These are phyloP conservation scores for Erannis defoliaria DNA, from an alignment of 2,888 invertebrate genomes.

Conservation along the genomic window DNA sequence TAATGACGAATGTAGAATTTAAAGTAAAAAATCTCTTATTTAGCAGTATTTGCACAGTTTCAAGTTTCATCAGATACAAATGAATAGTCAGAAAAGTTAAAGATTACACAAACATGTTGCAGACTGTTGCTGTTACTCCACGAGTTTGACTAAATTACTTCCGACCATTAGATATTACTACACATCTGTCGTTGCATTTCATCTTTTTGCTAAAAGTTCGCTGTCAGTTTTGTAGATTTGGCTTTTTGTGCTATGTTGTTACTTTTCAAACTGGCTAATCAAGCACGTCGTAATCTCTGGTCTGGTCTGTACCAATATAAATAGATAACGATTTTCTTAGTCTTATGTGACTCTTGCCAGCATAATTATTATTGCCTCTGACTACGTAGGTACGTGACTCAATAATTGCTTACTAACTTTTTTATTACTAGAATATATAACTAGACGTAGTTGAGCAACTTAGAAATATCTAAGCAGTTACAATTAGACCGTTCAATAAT, in stretches of 20 bases:
- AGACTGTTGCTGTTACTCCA: constrained; percentile 23
- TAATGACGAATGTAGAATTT: background rate
- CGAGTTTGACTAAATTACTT: constrained; percentile 29
- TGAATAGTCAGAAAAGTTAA: constrained; percentile 23
- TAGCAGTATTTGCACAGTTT: constrained; percentile 2
- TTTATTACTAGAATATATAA: background rate
- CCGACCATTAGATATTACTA: constrained; percentile 27
- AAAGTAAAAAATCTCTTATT: background rate
- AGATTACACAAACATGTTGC: constrained; percentile 33
- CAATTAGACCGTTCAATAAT: background rate
- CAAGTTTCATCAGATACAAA: constrained; percentile 8
- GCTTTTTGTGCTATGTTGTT: too few relatives aligned
- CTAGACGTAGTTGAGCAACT: background rate
- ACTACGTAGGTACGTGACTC: constrained; percentile 2
- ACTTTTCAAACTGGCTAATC: too few relatives aligned
- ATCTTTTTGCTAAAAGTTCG: constrained; percentile 9
- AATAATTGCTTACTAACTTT: background rate
- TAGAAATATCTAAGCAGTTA: background rate
- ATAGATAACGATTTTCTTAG: background rate
- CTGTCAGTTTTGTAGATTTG: background rate
- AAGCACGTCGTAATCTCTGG: too few relatives aligned
- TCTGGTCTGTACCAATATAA: too few relatives aligned
- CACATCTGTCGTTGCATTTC: constrained; percentile 21
- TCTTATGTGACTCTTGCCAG: background rate
- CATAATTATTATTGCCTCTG: too few relatives aligned